These are phyloP conservation scores for Silurus glanis DNA, from an alignment of 2,113 vertebrate genomes.

Conservation along the genomic window DNA sequence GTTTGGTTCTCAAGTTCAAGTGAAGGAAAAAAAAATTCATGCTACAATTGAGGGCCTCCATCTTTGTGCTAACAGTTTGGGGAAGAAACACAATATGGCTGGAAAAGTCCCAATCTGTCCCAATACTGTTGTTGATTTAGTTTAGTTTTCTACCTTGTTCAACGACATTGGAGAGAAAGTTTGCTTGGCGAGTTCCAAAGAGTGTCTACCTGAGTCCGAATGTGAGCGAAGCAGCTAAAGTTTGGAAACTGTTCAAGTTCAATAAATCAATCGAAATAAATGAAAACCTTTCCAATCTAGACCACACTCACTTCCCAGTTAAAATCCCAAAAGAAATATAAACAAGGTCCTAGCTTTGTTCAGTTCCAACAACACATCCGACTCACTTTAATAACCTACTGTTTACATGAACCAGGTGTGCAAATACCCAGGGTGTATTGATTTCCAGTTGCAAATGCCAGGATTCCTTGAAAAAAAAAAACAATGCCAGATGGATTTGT, in stretches of 20 bases:
- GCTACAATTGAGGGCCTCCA: no score
- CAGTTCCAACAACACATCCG: not conserved
- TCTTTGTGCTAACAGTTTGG: no score
- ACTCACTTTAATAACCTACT: constrained; percentile 6
- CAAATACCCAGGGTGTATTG: not conserved
- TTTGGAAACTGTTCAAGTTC: no score
- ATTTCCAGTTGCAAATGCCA: not conserved
- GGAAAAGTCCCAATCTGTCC: no score
- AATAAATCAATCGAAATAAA: no score
- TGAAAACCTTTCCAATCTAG: not conserved
- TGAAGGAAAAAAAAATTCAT: no score
- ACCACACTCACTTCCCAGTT: not conserved
- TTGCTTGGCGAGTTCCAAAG: not conserved
- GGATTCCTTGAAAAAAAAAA: not conserved
- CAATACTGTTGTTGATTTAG: no score
- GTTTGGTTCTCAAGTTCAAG: no score
- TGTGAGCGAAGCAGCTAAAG: not conserved
- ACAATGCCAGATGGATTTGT: not conserved
- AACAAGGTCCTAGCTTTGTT: not conserved
- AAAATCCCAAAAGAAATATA: not conserved
- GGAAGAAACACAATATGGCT: no score
- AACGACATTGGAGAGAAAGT: not conserved
- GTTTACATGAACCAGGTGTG: not conserved
- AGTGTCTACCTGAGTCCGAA: not conserved
- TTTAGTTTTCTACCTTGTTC: not conserved